Percentiles rank a stretch among this genome's conserved stretches.
Evolutionary conservation across 2,113 vertebrate genomes (phyloP).

Genomic region (Furnarius figulus): DNA sequence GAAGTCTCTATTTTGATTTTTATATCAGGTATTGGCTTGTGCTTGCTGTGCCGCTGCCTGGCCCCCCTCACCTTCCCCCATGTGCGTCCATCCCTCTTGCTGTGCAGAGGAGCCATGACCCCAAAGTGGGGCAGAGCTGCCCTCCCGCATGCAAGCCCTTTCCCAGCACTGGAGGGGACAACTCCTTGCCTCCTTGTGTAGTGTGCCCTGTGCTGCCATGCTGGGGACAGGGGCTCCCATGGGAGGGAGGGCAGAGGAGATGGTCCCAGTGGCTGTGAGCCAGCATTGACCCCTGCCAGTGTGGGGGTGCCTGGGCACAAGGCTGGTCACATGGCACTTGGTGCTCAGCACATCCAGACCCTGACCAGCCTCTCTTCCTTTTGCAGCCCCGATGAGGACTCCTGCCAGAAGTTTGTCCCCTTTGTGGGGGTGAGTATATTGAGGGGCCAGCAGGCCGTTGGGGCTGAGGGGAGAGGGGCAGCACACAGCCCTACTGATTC

Average conservation of each 20-base stretch:
- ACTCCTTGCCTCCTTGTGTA: constrained; percentile 27
- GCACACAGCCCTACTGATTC: background rate
- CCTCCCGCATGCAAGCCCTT: constrained; percentile 27
- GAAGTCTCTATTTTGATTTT: constrained; percentile 95
- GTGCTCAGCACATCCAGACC: background rate
- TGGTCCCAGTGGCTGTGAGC: background rate
- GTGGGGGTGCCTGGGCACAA: background rate
- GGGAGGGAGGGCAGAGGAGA: constrained; percentile 30
- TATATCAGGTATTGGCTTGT: constrained; percentile 88
- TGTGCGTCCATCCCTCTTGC: constrained; percentile 49
- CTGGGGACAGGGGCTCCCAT: background rate
- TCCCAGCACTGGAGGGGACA: background rate
- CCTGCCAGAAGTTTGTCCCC: constrained; percentile 93
- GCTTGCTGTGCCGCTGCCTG: constrained; percentile 68
- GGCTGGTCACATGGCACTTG: fast-evolving
- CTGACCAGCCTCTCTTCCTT: constrained; percentile 15
- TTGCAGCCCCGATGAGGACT: constrained; percentile 87
- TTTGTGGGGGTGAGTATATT: constrained; percentile 86
- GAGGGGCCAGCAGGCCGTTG: background rate
- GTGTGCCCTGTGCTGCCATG: constrained; percentile 60
- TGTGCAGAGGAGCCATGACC: constrained; percentile 41
- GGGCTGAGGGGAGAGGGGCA: background rate
- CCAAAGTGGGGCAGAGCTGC: background rate
- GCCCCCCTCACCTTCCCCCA: background rate
- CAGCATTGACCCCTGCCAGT: background rate